Conservation (phyloP, 2,888 invertebrate genomes). For the Prosopocoilus inquinatus region DNA sequence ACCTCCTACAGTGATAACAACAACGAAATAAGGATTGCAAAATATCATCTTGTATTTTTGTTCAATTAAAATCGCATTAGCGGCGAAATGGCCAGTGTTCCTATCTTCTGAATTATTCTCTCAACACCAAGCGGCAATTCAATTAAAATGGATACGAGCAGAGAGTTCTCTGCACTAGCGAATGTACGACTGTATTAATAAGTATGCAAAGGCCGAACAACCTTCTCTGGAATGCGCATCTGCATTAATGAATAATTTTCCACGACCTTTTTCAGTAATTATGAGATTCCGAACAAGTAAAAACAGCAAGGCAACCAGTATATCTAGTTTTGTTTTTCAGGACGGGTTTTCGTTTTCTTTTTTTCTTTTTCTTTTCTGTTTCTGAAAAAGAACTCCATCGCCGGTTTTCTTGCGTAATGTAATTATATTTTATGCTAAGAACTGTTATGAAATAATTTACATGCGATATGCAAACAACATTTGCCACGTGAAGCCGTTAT, state of each 20-base stretch:
- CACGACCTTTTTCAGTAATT: conserved; percentile 12
- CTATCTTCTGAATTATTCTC: too few species aligned
- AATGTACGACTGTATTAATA: conserved; percentile 1
- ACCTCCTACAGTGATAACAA: too few species aligned
- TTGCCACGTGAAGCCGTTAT: background rate
- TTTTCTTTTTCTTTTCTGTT: too few species aligned
- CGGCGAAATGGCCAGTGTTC: too few species aligned
- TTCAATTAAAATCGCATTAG: too few species aligned
- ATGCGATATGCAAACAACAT: background rate
- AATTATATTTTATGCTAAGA: background rate
- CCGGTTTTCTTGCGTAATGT: background rate
- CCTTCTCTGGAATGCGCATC: conserved; percentile 24
- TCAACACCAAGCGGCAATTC: too few species aligned
- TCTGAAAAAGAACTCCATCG: background rate
- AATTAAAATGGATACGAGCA: too few species aligned
- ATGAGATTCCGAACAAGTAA: conserved; percentile 9
- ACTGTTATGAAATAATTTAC: conserved; percentile 1
- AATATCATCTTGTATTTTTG: too few species aligned
- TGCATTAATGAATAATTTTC: conserved; percentile 14
- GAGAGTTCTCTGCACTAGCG: background rate
- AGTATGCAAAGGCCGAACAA: conserved; percentile 18
- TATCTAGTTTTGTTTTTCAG: background rate
- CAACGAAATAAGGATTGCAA: too few species aligned
- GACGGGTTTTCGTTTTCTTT: conserved; percentile 1
- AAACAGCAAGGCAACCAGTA: background rate